phyloP scores from a whole-genome alignment of 2,888 invertebrate genomes.

The Seira ritae region DNA sequence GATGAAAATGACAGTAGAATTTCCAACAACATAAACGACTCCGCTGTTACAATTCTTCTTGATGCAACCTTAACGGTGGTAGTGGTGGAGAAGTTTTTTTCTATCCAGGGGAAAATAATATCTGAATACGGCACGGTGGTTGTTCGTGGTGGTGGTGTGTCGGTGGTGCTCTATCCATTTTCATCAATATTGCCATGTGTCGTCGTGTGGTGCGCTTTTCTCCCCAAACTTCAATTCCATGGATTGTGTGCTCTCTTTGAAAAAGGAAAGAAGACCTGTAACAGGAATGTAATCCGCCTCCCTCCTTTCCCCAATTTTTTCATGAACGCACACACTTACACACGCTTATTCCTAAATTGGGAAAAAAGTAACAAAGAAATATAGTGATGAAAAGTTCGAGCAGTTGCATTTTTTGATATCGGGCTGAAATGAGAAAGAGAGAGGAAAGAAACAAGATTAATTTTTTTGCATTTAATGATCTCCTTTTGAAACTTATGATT shows the following conservation, averaged over 20 bases:
- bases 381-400: constrained; percentile 1
- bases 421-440: no score
- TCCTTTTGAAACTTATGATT: constrained; percentile 25
- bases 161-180: constrained; percentile 8
- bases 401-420: not conserved
- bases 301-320: not conserved
- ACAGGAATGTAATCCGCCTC: not conserved
- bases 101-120: not conserved
- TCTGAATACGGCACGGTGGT: not conserved
- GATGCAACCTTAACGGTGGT: not conserved
- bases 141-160: not conserved
- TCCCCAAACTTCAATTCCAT: constrained; percentile 3
- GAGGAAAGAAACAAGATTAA: constrained; percentile 1
- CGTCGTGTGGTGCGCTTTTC: not conserved
- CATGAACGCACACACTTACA: constrained; percentile 32
- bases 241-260: not conserved
- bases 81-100: not conserved
- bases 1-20: constrained; percentile 55
- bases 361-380: not conserved
- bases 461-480: constrained; percentile 40
- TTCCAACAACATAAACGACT: not conserved
- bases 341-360: constrained; percentile 20
- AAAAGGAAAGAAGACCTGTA: not conserved
- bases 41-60: not conserved
- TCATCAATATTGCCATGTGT: constrained; percentile 16